Conservation (phyloP, 2,797 vertebrate genomes). For the Pangasius macronema region DNA sequence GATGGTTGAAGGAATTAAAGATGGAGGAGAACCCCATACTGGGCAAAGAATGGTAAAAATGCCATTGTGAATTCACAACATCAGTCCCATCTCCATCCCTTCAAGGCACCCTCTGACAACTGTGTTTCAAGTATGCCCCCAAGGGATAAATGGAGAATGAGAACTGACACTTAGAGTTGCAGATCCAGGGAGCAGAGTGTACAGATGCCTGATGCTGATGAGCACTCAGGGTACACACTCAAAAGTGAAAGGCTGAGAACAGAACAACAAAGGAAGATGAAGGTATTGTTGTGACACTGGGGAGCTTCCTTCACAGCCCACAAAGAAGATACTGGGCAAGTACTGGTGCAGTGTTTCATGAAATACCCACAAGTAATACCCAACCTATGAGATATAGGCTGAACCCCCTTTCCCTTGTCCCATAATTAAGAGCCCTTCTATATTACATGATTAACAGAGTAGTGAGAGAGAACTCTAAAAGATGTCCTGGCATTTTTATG, state of each 20-base stretch:
- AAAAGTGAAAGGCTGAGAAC: background rate
- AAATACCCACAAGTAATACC: background rate
- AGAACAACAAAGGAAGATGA: constrained; percentile 17
- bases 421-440: background rate
- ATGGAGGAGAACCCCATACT: background rate
- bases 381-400: background rate
- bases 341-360: background rate
- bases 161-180: background rate
- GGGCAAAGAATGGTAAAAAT: background rate
- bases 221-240: constrained; percentile 9
- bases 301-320: constrained; percentile 2
- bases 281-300: constrained; percentile 6
- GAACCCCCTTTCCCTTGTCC: too few species aligned
- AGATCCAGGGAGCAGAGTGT: background rate
- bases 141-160: constrained; percentile 1
- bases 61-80: background rate
- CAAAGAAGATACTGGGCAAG: background rate
- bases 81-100: background rate
- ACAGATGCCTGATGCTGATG: constrained; percentile 1
- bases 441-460: background rate
- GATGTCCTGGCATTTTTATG: too few species aligned
- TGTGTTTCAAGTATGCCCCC: background rate
- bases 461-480: background rate
- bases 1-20: background rate
- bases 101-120: background rate